phyloP scores from a whole-genome alignment of 2,113 vertebrate species.

The Seriola dumerili region DNA sequence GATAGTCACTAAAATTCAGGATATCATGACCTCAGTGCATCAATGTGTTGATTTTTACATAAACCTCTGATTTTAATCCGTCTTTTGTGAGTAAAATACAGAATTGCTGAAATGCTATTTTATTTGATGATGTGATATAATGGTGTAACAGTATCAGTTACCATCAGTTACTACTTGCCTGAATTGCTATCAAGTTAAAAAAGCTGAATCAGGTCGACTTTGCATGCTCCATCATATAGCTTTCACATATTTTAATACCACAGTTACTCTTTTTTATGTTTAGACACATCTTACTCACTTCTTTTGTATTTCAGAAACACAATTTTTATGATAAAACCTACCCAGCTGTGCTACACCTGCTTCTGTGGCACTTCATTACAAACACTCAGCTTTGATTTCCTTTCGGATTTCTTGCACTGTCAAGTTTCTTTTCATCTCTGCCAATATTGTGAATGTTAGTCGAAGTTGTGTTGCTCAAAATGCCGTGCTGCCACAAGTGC shows the following conservation, averaged over 20 bases:
- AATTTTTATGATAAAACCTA: neutral
- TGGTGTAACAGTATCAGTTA: neutral
- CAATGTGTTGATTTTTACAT: neutral
- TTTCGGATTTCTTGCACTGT: constrained; percentile 9
- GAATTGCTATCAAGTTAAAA: neutral
- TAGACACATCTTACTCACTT: neutral
- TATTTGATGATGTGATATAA: neutral
- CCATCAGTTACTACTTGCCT: neutral
- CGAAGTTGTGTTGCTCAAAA: constrained; percentile 3
- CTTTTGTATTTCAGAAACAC: neutral
- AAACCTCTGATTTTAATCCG: neutral
- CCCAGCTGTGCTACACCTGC: neutral
- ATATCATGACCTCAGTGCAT: neutral
- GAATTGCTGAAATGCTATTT: neutral
- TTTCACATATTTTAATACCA: neutral
- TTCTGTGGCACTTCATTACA: constrained; percentile 1
- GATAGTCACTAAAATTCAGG: too few species aligned
- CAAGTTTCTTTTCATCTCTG: constrained; percentile 15
- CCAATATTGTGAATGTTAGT: constrained; percentile 27
- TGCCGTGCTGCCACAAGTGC: neutral
- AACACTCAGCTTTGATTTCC: constrained; percentile 30
- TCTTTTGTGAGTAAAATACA: neutral
- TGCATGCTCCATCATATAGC: neutral
- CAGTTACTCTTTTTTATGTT: neutral
- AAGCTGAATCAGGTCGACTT: neutral